Conservation (phyloP, 2,113 vertebrate species). For the Alces alces region DNA sequence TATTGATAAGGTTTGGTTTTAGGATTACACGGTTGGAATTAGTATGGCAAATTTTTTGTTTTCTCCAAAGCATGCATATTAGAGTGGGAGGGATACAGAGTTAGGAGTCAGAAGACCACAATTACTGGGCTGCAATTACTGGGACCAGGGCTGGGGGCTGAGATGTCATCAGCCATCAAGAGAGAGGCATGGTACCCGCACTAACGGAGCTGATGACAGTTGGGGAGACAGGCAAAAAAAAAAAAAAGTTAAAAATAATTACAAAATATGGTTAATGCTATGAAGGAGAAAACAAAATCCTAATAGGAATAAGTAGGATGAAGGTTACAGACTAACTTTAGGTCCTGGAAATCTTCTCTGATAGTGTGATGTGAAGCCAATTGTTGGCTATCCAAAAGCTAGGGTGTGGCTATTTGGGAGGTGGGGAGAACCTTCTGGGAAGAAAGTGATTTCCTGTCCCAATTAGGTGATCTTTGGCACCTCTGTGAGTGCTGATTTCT, state of each 20-base stretch:
- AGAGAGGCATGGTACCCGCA: not conserved
- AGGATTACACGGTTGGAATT: not conserved
- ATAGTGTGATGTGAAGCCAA: not conserved
- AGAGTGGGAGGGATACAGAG: not conserved
- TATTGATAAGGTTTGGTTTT: not conserved
- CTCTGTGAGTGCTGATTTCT: not conserved
- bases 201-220: not conserved
- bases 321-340: not conserved
- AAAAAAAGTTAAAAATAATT: not conserved
- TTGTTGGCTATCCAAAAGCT: rapidly evolving
- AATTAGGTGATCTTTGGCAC: not conserved
- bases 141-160: not conserved
- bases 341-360: not conserved
- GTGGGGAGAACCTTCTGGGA: not conserved
- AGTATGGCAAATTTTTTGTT: not conserved
- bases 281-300: not conserved
- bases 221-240: not conserved
- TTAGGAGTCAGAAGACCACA: not conserved
- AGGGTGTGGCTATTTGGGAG: not conserved
- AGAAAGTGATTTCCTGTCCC: not conserved
- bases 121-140: not conserved
- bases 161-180: not conserved
- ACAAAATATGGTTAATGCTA: not conserved
- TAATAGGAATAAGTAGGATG: not conserved
- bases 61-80: not conserved